Percentiles rank a stretch among this genome's conserved stretches.
Evolutionary conservation across 2,888 invertebrate genomes (phyloP).

Genomic region (Adela reaumurella): DNA sequence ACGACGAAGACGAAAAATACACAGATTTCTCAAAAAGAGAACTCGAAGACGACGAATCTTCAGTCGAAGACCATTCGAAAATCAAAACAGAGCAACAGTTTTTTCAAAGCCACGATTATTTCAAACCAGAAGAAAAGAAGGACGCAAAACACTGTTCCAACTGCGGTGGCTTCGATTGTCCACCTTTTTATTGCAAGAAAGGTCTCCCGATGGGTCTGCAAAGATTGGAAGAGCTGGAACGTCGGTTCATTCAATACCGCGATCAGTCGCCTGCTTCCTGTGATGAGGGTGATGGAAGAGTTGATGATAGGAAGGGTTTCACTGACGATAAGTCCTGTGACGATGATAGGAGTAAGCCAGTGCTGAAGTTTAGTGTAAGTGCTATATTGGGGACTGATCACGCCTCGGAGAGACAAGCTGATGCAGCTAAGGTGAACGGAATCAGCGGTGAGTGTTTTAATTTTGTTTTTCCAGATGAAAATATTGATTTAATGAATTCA

Average conservation of each 20-base stretch:
- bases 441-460: slow-evolving; percentile 30
- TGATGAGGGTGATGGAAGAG: slow-evolving; percentile 17
- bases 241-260: slow-evolving; percentile 36
- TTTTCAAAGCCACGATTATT: slow-evolving; percentile 18
- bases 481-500: too few relatives aligned
- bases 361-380: slow-evolving; percentile 89
- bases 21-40: background rate
- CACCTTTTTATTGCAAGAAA: slow-evolving; percentile 44
- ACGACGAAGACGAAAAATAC: slow-evolving; percentile 21
- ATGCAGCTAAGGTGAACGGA: slow-evolving; percentile 23
- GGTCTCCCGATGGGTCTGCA: slow-evolving; percentile 25
- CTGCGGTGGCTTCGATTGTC: slow-evolving; percentile 56
- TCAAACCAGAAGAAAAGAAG: slow-evolving; percentile 21
- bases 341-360: slow-evolving; percentile 62
- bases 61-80: slow-evolving; percentile 21
- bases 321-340: slow-evolving; percentile 43
- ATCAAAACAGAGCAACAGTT: slow-evolving; percentile 32
- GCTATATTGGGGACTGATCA: slow-evolving; percentile 75
- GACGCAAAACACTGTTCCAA: slow-evolving; percentile 47
- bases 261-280: slow-evolving; percentile 41
- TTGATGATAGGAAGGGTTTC: slow-evolving; percentile 12
- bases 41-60: slow-evolving; percentile 34
- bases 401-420: slow-evolving; percentile 16
- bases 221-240: slow-evolving; percentile 40
- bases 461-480: background rate